phyloP scores from a whole-genome alignment of 53 echinoderm and acorn worm species.

The Zoroaster sp. region DNA sequence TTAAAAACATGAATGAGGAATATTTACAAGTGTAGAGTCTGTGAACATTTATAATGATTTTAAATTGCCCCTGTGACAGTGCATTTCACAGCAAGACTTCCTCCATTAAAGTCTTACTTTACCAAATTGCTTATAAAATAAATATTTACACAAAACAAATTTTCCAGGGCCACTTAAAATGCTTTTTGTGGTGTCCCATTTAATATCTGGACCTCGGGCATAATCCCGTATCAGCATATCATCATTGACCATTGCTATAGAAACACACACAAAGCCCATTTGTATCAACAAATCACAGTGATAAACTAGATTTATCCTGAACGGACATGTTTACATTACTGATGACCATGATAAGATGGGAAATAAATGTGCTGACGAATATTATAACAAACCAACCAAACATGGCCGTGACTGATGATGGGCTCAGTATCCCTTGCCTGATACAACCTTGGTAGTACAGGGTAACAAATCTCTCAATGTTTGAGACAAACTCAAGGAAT shows the following conservation, averaged over 20 bases:
- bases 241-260: conserved; percentile 23
- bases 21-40: too few species aligned
- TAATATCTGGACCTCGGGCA: not conserved
- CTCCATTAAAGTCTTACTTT: not conserved
- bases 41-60: too few species aligned
- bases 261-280: conserved; percentile 9
- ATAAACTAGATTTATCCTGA: conserved; percentile 34
- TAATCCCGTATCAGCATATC: not conserved
- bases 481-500: too few species aligned
- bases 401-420: too few species aligned
- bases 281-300: not conserved
- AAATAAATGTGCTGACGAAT: too few species aligned
- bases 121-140: not conserved
- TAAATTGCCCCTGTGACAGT: not conserved
- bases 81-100: not conserved
- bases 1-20: too few species aligned
- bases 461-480: too few species aligned
- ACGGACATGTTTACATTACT: conserved; percentile 15
- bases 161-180: conserved; percentile 42
- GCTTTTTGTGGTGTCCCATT: not conserved
- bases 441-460: too few species aligned
- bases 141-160: conserved; percentile 29
- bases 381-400: too few species aligned
- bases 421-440: too few species aligned
- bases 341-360: not conserved